phyloP scores from a whole-genome alignment of 2,888 invertebrate species.

The Aromia moschata region DNA sequence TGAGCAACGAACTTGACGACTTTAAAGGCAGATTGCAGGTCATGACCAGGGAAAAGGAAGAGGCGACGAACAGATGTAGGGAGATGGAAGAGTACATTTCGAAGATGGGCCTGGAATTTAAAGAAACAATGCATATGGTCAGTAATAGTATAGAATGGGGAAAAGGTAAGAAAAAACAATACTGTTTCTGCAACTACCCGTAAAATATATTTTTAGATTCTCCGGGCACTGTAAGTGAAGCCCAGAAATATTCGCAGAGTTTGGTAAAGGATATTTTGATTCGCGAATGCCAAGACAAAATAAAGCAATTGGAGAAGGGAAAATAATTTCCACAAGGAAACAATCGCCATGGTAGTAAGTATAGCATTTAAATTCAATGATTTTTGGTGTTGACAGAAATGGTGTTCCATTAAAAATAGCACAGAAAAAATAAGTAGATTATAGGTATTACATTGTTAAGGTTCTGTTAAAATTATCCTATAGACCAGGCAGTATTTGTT shows the following conservation, averaged over 20 bases:
- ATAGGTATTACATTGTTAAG: no score
- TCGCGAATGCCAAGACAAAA: slow-evolving; percentile 53
- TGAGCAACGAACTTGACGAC: slow-evolving; percentile 43
- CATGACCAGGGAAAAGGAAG: slow-evolving; percentile 37
- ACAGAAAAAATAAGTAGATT: no score
- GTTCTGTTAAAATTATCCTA: no score
- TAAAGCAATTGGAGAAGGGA: slow-evolving; percentile 51
- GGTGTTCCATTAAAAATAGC: no score
- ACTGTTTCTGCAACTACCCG: no score
- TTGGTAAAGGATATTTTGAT: slow-evolving; percentile 50
- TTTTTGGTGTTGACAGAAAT: no score
- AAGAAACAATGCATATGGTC: slow-evolving; percentile 44
- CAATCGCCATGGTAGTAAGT: slow-evolving; percentile 47
- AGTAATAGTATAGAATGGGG: slow-evolving; percentile 46
- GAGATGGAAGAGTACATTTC: slow-evolving; percentile 49
- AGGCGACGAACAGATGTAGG: slow-evolving; percentile 45
- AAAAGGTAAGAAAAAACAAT: slow-evolving; percentile 41
- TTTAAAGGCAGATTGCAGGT: slow-evolving; percentile 33
- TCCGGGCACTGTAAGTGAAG: slow-evolving; percentile 45
- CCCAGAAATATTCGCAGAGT: slow-evolving; percentile 52
- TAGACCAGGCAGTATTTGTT: no score
- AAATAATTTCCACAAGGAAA: slow-evolving; percentile 49
- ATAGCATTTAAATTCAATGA: no score
- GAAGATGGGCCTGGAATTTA: slow-evolving; percentile 44
- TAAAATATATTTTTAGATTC: slow-evolving; percentile 34